These are phyloP conservation scores for Taenioides sp. DNA, from an alignment of 2,797 vertebrate genomes.

Conservation along the genomic window DNA sequence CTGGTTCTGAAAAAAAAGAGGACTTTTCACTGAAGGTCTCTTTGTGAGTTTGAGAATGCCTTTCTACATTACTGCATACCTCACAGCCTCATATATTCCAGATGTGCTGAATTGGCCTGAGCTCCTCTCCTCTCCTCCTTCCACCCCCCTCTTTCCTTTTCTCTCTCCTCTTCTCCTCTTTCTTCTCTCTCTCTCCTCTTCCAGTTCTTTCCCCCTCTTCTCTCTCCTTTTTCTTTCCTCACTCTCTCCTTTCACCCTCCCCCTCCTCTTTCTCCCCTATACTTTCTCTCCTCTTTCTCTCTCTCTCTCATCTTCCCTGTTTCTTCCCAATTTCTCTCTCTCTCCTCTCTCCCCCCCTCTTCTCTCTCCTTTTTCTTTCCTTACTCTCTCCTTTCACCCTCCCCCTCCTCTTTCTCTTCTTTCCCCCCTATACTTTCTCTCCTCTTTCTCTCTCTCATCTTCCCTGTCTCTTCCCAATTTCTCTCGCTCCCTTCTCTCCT, in stretches of 20 bases:
- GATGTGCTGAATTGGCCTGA: constrained; percentile 80
- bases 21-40: constrained; percentile 75
- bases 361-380: no score
- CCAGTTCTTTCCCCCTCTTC: no score
- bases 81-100: constrained; percentile 85
- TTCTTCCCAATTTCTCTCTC: no score
- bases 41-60: constrained; percentile 81
- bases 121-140: constrained; percentile 24
- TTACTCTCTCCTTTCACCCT: no score
- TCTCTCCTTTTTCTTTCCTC: background rate
- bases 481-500: no score
- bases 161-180: constrained; percentile 33
- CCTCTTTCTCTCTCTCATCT: background rate
- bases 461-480: background rate
- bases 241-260: no score
- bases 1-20: constrained; percentile 59
- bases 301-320: no score
- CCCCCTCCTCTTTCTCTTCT: no score
- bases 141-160: constrained; percentile 54
- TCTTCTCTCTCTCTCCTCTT: constrained; percentile 21
- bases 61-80: constrained; percentile 84
- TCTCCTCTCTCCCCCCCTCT: no score
- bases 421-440: no score
- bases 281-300: no score
- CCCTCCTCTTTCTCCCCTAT: no score